Evolutionary conservation across 2,888 invertebrate genomes (phyloP), one percentile per base, ranked within the genome.

Genomic region (Noctua pronuba): DNA sequence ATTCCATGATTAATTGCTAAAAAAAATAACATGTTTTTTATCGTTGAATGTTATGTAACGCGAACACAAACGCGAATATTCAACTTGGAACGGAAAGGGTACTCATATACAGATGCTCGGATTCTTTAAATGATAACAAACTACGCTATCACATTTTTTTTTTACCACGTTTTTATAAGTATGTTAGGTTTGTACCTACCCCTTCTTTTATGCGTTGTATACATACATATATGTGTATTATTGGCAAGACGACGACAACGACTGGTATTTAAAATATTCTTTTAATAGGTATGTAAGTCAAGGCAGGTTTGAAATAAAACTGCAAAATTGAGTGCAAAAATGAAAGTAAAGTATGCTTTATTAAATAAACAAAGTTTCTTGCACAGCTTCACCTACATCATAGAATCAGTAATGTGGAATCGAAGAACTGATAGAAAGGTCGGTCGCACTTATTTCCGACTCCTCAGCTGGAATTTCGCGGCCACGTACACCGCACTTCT

Each of bases 301-400:
- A 81, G 71, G 68, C 28, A 64, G 72, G 24, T 60, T 72, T 41
- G 13, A 68, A 79, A 58, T 35, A 46, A 83, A 62, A 71, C 52
- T 67, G 38, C 35, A 41, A 67, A 67, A 38, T 52, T 31, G n/a
- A 72, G 31, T 38, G 49, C 79, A 72, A 41, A 67, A 81, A 71
- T 68, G 84, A 71, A 79, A 79, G 70, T 83, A 21, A 65, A 41
- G 41, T 65, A 41, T n/a, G 41, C n/a, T n/a, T 8, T 49, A 44
- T 13, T 38, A 11, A 44, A 68, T 35, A 60, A 60, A 77, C 21
- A 60, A n/a, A 62, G 13, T 55, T 21, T 65, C 35, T 62, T 62
- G 62, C 24, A 58, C 21, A 31, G 52, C 41, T 71, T 80, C 80
- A 74, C 82, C 80, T 80, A 67, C 62, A 67, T 79, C 66, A n/a